phyloP scores from a whole-genome alignment of 2,888 invertebrate genomes.

The Ochropacha duplaris region DNA sequence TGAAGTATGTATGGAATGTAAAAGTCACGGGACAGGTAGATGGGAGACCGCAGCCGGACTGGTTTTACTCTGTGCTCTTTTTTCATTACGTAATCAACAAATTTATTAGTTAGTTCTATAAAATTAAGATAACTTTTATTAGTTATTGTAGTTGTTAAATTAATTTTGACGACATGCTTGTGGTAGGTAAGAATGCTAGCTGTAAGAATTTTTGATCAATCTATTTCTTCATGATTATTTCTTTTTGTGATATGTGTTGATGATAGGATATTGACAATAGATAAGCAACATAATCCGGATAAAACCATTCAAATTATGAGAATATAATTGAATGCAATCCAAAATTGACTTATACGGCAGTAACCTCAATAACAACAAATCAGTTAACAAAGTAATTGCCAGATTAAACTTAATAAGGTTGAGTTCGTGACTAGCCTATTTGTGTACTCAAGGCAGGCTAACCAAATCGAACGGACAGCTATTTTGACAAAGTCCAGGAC shows the following conservation, averaged over 20 bases:
- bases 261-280: not conserved
- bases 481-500: conserved; percentile 65
- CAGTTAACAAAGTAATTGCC: conserved; percentile 41
- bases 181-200: not conserved
- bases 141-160: conserved; percentile 25
- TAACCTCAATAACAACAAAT: conserved; percentile 46
- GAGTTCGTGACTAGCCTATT: conserved; percentile 67
- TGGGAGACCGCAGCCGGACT: conserved; percentile 25
- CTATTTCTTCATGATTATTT: not conserved
- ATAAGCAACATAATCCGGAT: not conserved
- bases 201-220: no score
- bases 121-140: conserved; percentile 28
- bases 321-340: not conserved
- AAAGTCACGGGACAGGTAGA: conserved; percentile 43
- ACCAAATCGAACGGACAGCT: conserved; percentile 46
- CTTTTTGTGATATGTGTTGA: not conserved
- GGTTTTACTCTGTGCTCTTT: conserved; percentile 19
- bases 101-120: conserved; percentile 28
- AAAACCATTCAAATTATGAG: not conserved
- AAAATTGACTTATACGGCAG: not conserved
- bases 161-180: conserved; percentile 12
- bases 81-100: conserved; percentile 14
- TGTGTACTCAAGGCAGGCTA: conserved; percentile 56
- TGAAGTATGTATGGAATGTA: conserved; percentile 42
- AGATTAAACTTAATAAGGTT: conserved; percentile 56